Evolutionary conservation across 1,140 invertebrate genomes (phyloP).

Genomic region (Coboldia fuscipes): DNA sequence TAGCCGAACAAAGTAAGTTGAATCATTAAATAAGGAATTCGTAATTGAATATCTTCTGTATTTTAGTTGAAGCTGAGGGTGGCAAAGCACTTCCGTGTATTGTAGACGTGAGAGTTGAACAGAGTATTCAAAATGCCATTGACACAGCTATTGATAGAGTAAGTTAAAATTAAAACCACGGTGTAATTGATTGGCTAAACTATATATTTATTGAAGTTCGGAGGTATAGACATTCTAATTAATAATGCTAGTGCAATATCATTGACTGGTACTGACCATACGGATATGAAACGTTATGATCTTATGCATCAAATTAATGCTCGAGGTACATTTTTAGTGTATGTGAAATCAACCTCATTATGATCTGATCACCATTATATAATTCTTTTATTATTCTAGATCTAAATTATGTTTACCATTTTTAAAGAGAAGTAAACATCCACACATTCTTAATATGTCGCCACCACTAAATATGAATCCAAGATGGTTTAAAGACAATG

Average conservation of each 20-base stretch:
- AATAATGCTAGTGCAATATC: constrained; percentile 97
- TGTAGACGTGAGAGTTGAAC: constrained; percentile 83
- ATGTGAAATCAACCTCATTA: constrained; percentile 21
- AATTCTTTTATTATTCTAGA: constrained; percentile 43
- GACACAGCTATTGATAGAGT: constrained; percentile 60
- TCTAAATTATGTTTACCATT: constrained; percentile 85
- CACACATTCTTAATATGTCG: constrained; percentile 90
- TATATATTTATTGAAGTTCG: constrained; percentile 39
- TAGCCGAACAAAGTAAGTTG: constrained; percentile 78
- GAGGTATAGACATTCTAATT: constrained; percentile 85
- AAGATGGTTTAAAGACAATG: constrained; percentile 80
- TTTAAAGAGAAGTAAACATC: constrained; percentile 70
- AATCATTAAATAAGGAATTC: constrained; percentile 4
- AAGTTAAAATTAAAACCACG: neutral
- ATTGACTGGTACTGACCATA: constrained; percentile 63
- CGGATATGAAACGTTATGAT: constrained; percentile 91
- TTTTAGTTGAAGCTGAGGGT: constrained; percentile 70
- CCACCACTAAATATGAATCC: constrained; percentile 82
- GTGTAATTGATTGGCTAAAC: no score
- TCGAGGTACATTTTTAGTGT: constrained; percentile 81
- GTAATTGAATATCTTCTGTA: constrained; percentile 1
- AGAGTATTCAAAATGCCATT: constrained; percentile 62
- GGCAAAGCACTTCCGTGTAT: constrained; percentile 81
- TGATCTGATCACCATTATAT: no score
- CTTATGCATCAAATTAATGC: constrained; percentile 85